Evolutionary conservation across 2,888 invertebrate genomes (phyloP).

Genomic region (Scaptomyza cyrtandrae): DNA sequence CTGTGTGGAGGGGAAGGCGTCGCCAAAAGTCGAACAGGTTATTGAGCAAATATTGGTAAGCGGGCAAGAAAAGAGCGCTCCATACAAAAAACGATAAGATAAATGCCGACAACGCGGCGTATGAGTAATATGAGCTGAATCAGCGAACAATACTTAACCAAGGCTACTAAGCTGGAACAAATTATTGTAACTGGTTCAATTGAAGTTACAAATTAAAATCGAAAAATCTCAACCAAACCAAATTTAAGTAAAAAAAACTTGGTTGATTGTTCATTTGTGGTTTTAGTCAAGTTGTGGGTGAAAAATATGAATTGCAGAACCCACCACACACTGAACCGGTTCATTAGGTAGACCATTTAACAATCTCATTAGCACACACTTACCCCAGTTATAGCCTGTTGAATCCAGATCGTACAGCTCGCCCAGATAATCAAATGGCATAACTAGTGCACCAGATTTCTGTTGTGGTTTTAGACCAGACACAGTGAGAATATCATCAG

Average conservation of each 20-base stretch:
- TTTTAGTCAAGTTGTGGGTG: neutral
- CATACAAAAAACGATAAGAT: conserved; percentile 58
- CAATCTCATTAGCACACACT: conserved; percentile 52
- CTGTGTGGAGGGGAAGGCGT: conserved; percentile 34
- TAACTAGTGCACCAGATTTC: conserved; percentile 74
- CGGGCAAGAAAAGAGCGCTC: conserved; percentile 44
- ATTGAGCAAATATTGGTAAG: conserved; percentile 77
- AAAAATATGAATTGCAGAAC: neutral
- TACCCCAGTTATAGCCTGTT: conserved; percentile 82
- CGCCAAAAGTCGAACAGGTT: conserved; percentile 62
- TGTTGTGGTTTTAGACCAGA: conserved; percentile 67
- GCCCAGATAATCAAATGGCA: conserved; percentile 77
- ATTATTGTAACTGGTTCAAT: neutral
- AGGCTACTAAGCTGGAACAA: neutral
- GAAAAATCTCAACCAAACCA: no score
- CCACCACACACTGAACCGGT: neutral
- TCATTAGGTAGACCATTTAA: neutral
- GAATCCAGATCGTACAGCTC: conserved; percentile 77
- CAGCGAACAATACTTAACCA: conserved; percentile 27
- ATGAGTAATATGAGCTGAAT: conserved; percentile 73
- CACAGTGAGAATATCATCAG: conserved; percentile 70
- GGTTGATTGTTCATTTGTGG: neutral
- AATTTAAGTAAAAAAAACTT: neutral
- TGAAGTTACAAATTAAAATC: neutral
- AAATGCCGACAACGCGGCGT: conserved; percentile 50